A percentile compares a stretch with the other conserved stretches of the same genome.
phyloP scores from a whole-genome alignment of 2,797 vertebrate species.

The Odontamblyopus lacepedii region DNA sequence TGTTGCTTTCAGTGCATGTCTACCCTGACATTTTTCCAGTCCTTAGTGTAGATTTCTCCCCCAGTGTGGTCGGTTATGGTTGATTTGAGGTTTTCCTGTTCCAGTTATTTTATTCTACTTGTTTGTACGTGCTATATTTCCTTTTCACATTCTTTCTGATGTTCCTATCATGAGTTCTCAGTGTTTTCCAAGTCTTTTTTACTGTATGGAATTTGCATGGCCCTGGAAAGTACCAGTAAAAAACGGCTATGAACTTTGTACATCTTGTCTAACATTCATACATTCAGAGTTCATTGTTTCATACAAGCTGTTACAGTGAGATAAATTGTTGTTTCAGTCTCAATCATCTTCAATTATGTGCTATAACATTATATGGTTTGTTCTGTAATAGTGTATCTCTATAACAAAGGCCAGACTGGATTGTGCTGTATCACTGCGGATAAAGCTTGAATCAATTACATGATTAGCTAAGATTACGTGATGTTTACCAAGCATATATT shows the following conservation, averaged over 20 bases:
- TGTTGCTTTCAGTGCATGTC: not conserved
- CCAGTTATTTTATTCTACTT: not conserved
- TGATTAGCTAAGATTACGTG: constrained; percentile 10
- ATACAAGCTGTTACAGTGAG: not conserved
- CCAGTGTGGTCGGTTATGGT: not conserved
- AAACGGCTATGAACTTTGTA: not conserved
- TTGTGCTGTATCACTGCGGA: not conserved
- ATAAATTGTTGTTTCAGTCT: not conserved
- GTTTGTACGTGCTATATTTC: not conserved
- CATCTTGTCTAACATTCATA: not conserved
- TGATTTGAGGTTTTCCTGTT: not conserved
- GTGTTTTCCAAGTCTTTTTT: too few relatives aligned
- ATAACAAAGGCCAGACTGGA: constrained; percentile 16
- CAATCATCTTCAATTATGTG: not conserved
- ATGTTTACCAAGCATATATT: constrained; percentile 16
- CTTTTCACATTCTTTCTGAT: not conserved
- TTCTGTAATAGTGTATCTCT: constrained; percentile 9
- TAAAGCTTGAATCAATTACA: constrained; percentile 2
- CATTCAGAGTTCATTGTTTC: not conserved
- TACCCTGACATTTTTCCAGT: not conserved
- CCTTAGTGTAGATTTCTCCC: not conserved
- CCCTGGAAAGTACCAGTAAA: too few relatives aligned
- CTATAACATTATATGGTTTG: constrained; percentile 6
- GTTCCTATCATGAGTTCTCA: too few relatives aligned
- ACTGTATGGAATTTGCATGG: too few relatives aligned